A percentile compares a stretch with the other conserved stretches of the same genome.
These are phyloP conservation scores for Adoxophyes honmai DNA, from an alignment of 1,140 invertebrate species.

Conservation along the genomic window DNA sequence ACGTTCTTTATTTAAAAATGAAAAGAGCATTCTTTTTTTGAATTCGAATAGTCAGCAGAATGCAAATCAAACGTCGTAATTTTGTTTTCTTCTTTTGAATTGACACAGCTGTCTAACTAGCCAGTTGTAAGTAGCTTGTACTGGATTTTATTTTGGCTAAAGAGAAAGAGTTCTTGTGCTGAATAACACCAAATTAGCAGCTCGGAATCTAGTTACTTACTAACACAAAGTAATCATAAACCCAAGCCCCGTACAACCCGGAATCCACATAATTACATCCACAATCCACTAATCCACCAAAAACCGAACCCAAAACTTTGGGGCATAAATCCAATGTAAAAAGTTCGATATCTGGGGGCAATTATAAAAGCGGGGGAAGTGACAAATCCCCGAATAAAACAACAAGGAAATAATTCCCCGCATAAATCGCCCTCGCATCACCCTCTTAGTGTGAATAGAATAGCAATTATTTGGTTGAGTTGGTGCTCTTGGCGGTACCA, in stretches of 20 bases:
- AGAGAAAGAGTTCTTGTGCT: no score
- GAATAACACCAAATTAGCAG: no score
- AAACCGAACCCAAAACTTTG: slow-evolving; percentile 35
- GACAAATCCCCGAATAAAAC: slow-evolving; percentile 77
- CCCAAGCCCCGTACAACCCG: slow-evolving; percentile 28
- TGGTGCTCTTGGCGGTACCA: slow-evolving; percentile 40
- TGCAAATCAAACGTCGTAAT: no score
- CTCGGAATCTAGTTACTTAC: not conserved
- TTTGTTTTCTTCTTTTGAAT: no score
- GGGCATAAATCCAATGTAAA: slow-evolving; percentile 67
- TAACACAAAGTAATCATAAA: slow-evolving; percentile 21
- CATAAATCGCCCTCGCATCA: slow-evolving; percentile 55
- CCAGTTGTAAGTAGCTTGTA: no score
- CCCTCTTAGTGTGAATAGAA: slow-evolving; percentile 74
- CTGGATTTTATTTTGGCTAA: no score
- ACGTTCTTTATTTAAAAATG: not conserved
- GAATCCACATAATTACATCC: slow-evolving; percentile 50
- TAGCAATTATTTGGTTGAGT: slow-evolving; percentile 76
- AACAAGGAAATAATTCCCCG: slow-evolving; percentile 77
- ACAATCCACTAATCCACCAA: slow-evolving; percentile 48
- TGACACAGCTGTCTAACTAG: no score
- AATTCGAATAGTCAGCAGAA: no score
- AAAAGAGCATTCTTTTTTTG: not conserved
- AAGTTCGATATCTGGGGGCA: slow-evolving; percentile 68
- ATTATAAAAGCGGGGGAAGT: slow-evolving; percentile 71